Base-by-base conservation (phyloP, 2,113 vertebrate species). In the Leptobrachium leishanense region DNA sequence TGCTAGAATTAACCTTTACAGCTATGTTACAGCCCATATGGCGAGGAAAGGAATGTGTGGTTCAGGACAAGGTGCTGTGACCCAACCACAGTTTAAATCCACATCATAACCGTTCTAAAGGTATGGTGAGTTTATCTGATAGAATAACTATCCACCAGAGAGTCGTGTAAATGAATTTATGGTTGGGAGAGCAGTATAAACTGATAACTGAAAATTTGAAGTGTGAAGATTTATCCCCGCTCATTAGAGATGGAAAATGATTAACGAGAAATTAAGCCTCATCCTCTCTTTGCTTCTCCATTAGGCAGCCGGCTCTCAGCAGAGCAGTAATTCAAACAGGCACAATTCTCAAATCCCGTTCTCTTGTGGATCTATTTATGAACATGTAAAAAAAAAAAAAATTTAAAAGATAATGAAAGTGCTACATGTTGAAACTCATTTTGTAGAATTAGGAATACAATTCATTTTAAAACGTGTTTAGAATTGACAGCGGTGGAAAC, bases 211-310 rank as follows among this genome's bases (percentile, higher is more conserved):
- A 86, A 87, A 89, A 86, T 83, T 84, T 82, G 82, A 91, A 84
- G 85, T 88, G 89, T 89, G 88, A 89, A 89, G 88, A 90, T 91
- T 88, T 89, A 90, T 87, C 85, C 90, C 86, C 86, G 82, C 87
- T 92, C 88, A 89, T 91, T 90, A 88, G 63, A 84, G 81, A 83
- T 84, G 87, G 74, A 81, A 87, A 86, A 86, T 87, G 74, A 90
- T 90, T 90, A 92, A 92, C 86, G 85, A 89, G 89, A 87, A 89
- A 88, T 89, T 89, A 89, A 90, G 80, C 77, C 88, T 84, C 43
- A 75, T 75, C 86, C 69, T 85, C 82, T 82, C 84, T 84, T 81
- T 88, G 62, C 82, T 85, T 86, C 86, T 82, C 68, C 77, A 86
- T 86, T 88, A 89, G 74, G 83, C 66, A 75, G 71, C n/a, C 85